Conservation (phyloP, 1,140 invertebrate species). For the Drosophila gunungcola region DNA sequence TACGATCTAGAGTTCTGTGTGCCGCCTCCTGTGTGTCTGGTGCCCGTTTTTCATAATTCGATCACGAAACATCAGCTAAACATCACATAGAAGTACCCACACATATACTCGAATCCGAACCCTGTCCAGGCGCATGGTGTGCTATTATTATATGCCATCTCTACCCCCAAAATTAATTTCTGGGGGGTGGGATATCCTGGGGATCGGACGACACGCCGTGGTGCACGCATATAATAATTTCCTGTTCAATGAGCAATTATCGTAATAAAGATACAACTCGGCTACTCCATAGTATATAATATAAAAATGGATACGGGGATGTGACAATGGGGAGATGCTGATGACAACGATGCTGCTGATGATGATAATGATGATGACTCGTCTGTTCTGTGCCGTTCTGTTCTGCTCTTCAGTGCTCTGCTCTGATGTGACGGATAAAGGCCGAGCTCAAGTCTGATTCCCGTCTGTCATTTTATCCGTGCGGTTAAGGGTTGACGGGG, state of each 20-base stretch:
- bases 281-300: slow-evolving; percentile 61
- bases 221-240: slow-evolving; percentile 78
- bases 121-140: slow-evolving; percentile 11
- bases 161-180: slow-evolving; percentile 12
- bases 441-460: slow-evolving; percentile 6
- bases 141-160: slow-evolving; percentile 35
- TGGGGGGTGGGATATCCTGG: not conserved
- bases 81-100: not conserved
- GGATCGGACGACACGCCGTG: slow-evolving; percentile 13
- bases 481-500: slow-evolving; percentile 5
- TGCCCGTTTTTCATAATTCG: no score
- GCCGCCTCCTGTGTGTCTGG: no score
- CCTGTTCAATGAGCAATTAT: slow-evolving; percentile 83
- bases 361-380: slow-evolving; percentile 14
- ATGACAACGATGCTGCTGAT: slow-evolving; percentile 6
- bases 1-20: no score
- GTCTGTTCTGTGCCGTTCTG: not conserved
- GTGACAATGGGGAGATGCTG: slow-evolving; percentile 30
- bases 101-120: no score
- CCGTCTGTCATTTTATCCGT: slow-evolving; percentile 5
- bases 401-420: not conserved
- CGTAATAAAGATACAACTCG: slow-evolving; percentile 76
- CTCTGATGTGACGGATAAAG: slow-evolving; percentile 21
- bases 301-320: slow-evolving; percentile 27
- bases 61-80: not conserved